Evolutionary conservation across 1,140 invertebrate genomes (phyloP).

Genomic region (Plodia interpunctella): DNA sequence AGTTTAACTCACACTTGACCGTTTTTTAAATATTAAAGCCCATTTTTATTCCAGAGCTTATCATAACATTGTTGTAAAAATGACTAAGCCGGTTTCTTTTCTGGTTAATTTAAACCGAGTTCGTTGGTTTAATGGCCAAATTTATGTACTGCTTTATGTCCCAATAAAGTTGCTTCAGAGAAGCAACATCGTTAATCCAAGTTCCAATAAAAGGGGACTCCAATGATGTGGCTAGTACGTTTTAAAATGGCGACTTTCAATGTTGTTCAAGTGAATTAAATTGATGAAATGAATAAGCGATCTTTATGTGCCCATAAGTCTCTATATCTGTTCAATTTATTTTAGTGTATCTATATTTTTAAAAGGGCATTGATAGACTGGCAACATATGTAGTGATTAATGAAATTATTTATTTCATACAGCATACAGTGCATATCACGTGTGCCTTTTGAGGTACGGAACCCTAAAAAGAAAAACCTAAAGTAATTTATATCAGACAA

Average conservation of each 20-base stretch:
- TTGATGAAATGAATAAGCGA: background rate
- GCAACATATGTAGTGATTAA: too few relatives aligned
- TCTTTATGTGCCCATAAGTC: background rate
- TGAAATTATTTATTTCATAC: too few relatives aligned
- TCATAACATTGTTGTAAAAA: conserved; percentile 20
- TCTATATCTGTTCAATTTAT: background rate
- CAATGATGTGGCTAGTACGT: conserved; percentile 17
- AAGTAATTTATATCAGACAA: too few relatives aligned
- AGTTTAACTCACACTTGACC: too few relatives aligned
- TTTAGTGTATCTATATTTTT: background rate
- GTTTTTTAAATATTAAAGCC: background rate
- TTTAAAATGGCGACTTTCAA: conserved; percentile 21
- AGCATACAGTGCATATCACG: too few relatives aligned
- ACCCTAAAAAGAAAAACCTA: too few relatives aligned
- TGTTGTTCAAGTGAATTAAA: conserved; percentile 6
- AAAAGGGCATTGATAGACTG: too few relatives aligned
- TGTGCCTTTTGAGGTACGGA: too few relatives aligned
- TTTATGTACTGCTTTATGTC: conserved; percentile 60
- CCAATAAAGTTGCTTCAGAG: conserved; percentile 57
- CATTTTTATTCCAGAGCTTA: background rate
- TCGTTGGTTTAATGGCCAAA: conserved; percentile 50
- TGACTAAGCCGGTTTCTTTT: conserved; percentile 25
- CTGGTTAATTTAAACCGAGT: conserved; percentile 64
- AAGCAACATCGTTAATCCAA: conserved; percentile 59
- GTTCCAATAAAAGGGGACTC: conserved; percentile 42